phyloP scores from a whole-genome alignment of 2,888 invertebrate species.

The Brachypalpus laphriformis region DNA sequence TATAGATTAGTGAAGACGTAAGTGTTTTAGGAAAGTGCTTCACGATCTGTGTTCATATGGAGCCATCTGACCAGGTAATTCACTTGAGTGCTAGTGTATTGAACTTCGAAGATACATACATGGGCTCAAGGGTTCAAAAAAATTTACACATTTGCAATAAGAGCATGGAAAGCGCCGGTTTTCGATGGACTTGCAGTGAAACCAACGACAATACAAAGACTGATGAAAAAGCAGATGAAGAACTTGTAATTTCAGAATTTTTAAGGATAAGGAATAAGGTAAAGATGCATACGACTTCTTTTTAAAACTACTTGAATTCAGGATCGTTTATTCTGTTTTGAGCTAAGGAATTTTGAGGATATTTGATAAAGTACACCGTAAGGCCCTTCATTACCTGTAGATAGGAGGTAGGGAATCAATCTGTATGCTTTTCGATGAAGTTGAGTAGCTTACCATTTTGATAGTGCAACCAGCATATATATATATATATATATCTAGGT shows the following conservation, averaged over 20 bases:
- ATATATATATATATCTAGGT: too few species aligned
- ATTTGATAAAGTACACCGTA: too few species aligned
- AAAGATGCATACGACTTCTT: not conserved
- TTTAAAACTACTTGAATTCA: too few species aligned
- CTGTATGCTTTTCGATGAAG: too few species aligned
- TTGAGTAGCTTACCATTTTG: too few species aligned
- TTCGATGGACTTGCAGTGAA: slow-evolving; percentile 26
- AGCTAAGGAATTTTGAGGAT: too few species aligned
- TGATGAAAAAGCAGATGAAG: slow-evolving; percentile 5
- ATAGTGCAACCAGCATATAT: too few species aligned
- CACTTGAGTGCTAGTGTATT: slow-evolving; percentile 25
- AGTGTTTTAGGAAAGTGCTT: slow-evolving; percentile 13
- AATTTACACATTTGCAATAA: slow-evolving; percentile 46
- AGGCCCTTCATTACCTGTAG: too few species aligned
- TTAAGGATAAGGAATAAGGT: slow-evolving; percentile 33
- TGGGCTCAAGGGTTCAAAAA: slow-evolving; percentile 11
- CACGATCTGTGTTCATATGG: slow-evolving; percentile 31
- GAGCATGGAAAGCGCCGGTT: slow-evolving; percentile 28
- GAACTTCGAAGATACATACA: slow-evolving; percentile 42
- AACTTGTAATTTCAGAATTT: slow-evolving; percentile 22
- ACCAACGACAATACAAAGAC: not conserved
- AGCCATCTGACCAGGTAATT: slow-evolving; percentile 21
- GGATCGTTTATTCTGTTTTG: too few species aligned
- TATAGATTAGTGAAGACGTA: not conserved
- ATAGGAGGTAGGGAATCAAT: too few species aligned